These are phyloP conservation scores for Embidobia sp. DNA, from an alignment of 2,888 invertebrate species.

Conservation along the genomic window DNA sequence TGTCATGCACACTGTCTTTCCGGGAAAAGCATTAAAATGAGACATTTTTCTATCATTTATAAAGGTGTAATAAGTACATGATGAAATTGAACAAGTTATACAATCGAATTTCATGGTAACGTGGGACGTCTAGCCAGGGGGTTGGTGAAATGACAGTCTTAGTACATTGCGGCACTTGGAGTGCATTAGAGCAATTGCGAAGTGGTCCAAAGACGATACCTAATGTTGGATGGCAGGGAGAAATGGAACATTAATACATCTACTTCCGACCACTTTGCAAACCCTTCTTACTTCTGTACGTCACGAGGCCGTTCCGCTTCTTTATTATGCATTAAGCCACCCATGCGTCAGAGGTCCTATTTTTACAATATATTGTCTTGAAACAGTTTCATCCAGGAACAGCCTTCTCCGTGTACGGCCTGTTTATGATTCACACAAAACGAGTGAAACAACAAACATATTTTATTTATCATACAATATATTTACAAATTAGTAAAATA, in stretches of 20 bases:
- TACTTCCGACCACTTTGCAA: constrained; percentile 65
- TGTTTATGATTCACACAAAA: constrained; percentile 58
- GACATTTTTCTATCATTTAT: constrained; percentile 46
- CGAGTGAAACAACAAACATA: constrained; percentile 51
- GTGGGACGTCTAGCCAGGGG: constrained; percentile 58
- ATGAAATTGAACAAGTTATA: constrained; percentile 65
- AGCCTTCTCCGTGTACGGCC: constrained; percentile 39
- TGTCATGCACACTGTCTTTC: constrained; percentile 1
- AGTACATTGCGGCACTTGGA: constrained; percentile 68
- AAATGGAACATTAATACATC: constrained; percentile 74
- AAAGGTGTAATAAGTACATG: constrained; percentile 59
- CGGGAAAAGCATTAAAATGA: constrained; percentile 30
- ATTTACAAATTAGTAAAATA: constrained; percentile 35
- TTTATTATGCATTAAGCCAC: constrained; percentile 71
- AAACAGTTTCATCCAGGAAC: constrained; percentile 54
- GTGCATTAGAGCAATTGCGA: constrained; percentile 74
- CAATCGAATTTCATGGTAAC: constrained; percentile 63
- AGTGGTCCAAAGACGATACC: constrained; percentile 73
- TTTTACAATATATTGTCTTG: constrained; percentile 62
- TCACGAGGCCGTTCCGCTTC: constrained; percentile 69
- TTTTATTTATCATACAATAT: constrained; percentile 48
- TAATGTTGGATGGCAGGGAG: constrained; percentile 69
- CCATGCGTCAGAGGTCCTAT: constrained; percentile 65
- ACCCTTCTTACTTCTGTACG: constrained; percentile 65
- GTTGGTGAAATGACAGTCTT: constrained; percentile 65